A percentile compares a stretch with the other conserved stretches of the same genome.
These are phyloP conservation scores for Eretmochelys imbricata DNA, from an alignment of 2,113 vertebrate species.

Conservation along the genomic window DNA sequence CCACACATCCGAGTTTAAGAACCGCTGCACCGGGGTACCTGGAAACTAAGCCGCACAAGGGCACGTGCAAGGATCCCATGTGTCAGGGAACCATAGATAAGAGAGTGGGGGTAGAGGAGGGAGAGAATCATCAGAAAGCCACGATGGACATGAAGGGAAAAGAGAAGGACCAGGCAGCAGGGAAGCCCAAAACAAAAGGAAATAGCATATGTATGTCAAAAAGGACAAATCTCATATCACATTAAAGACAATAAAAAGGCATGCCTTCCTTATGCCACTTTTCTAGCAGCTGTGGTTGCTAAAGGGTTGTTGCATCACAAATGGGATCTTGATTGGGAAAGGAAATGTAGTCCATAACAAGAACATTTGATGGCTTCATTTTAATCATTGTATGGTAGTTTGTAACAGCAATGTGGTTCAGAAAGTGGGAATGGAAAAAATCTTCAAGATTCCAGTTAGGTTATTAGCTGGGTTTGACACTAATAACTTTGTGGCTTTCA, in stretches of 20 bases:
- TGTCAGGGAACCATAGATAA: background rate
- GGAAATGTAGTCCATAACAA: background rate
- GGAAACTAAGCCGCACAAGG: background rate
- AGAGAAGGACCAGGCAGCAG: background rate
- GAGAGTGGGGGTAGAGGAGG: background rate
- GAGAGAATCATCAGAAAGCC: background rate
- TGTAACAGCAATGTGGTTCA: background rate
- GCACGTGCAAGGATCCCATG: background rate
- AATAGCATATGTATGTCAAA: background rate
- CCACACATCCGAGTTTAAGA: no score
- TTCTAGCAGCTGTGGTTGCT: background rate
- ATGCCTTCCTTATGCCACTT: background rate
- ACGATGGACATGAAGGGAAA: background rate
- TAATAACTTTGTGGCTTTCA: background rate
- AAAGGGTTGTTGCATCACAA: background rate
- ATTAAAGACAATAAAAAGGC: background rate
- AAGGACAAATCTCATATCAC: background rate
- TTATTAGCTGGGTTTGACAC: background rate
- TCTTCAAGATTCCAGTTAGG: background rate
- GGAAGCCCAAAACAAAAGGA: background rate
- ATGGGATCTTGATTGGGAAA: background rate
- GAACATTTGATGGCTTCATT: background rate
- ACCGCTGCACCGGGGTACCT: background rate
- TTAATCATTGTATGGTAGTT: background rate
- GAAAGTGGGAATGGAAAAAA: background rate